Conservation (phyloP, 2,113 vertebrate genomes). For the Scalopus aquaticus region DNA sequence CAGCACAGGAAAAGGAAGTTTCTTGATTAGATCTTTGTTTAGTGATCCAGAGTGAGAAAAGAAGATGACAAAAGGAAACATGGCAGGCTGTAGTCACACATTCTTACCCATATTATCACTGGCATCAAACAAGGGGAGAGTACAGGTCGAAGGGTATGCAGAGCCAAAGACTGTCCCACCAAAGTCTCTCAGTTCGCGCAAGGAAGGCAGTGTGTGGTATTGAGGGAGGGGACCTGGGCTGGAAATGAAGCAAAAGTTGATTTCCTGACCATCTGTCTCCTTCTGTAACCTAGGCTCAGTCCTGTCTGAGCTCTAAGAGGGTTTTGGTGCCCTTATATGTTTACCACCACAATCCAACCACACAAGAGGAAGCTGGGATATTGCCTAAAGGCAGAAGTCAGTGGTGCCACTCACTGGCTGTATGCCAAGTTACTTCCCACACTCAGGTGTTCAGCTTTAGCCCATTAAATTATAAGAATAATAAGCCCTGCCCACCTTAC, state of each 20-base stretch:
- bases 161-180: background rate
- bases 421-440: slow-evolving; percentile 16
- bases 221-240: background rate
- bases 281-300: background rate
- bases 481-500: background rate
- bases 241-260: slow-evolving; percentile 22
- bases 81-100: background rate
- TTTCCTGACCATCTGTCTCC: slow-evolving; percentile 1
- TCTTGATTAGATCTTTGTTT: background rate
- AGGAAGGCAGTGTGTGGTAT: background rate
- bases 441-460: background rate
- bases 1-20: background rate
- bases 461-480: background rate
- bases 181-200: background rate
- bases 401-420: background rate
- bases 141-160: background rate
- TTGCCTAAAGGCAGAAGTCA: background rate
- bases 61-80: slow-evolving; percentile 1
- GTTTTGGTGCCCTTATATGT: slow-evolving; percentile 39
- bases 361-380: background rate
- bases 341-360: background rate
- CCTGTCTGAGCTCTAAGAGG: background rate
- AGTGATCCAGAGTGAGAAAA: background rate
- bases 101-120: background rate
- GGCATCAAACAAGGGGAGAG: background rate